Conservation (phyloP, 2,888 invertebrate genomes). For the Tanypteryx hageni region DNA sequence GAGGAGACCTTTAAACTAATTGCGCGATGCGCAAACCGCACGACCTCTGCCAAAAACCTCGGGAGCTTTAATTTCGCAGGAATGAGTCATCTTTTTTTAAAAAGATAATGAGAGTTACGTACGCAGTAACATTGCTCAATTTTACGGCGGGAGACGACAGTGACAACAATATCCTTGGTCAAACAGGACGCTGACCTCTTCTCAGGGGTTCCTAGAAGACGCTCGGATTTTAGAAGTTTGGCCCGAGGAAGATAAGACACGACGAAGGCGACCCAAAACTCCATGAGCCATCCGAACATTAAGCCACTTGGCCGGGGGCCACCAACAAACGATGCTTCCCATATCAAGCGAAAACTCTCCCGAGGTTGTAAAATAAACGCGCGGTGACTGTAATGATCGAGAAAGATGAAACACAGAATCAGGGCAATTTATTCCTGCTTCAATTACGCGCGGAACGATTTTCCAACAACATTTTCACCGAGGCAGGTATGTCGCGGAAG, state of each 20-base stretch:
- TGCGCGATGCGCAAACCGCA: too few species aligned
- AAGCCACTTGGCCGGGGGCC: neutral
- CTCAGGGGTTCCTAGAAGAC: neutral
- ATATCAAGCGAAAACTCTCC: neutral
- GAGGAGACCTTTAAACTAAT: too few species aligned
- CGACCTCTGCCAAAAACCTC: neutral
- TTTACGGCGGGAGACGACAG: neutral
- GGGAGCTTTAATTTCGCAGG: neutral
- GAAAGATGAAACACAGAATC: neutral
- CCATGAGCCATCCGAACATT: neutral
- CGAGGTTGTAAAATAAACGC: conserved; percentile 1
- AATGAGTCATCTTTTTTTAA: neutral
- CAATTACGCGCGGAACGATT: neutral
- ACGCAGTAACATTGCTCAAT: neutral
- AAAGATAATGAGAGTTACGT: neutral
- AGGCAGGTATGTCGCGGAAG: conserved; percentile 2
- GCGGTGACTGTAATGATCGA: neutral
- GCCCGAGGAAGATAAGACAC: neutral
- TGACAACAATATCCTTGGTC: neutral
- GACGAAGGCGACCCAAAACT: neutral
- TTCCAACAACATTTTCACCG: neutral
- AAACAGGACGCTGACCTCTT: neutral
- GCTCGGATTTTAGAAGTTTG: neutral
- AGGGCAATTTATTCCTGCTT: neutral
- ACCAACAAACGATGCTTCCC: conserved; percentile 13